Conservation (phyloP, 2,888 invertebrate genomes). For the Prosopocoilus inquinatus region DNA sequence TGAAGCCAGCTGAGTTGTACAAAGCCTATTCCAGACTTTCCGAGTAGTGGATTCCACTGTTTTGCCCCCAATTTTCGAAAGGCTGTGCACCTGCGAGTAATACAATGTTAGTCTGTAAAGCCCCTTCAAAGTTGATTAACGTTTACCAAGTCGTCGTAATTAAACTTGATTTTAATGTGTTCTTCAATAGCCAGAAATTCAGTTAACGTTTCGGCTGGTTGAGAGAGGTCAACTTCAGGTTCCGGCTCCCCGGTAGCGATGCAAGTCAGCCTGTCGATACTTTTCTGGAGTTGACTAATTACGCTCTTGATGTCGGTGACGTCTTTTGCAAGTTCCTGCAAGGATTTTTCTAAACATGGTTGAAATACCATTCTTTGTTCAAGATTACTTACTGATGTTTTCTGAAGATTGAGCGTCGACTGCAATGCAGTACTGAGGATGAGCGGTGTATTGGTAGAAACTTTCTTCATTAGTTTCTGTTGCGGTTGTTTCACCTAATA, state of each 20-base stretch:
- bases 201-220: slow-evolving; percentile 17
- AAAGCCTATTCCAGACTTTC: slow-evolving; percentile 21
- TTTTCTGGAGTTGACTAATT: slow-evolving; percentile 14
- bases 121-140: not conserved
- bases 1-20: slow-evolving; percentile 19
- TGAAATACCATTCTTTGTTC: no score
- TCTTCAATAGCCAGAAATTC: slow-evolving; percentile 22
- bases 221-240: slow-evolving; percentile 16
- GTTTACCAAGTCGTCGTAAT: slow-evolving; percentile 20
- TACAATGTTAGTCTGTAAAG: not conserved
- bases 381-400: slow-evolving; percentile 14
- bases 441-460: no score
- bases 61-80: slow-evolving; percentile 21
- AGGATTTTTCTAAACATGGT: slow-evolving; percentile 10
- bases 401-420: not conserved
- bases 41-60: slow-evolving; percentile 22
- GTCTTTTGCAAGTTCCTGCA: slow-evolving; percentile 11
- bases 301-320: slow-evolving; percentile 13
- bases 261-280: slow-evolving; percentile 16
- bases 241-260: slow-evolving; percentile 21
- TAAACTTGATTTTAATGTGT: slow-evolving; percentile 18
- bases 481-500: no score
- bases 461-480: no score
- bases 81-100: slow-evolving; percentile 9
- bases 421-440: no score